Evolutionary conservation across 1,140 invertebrate species (phyloP).

Genomic region (Telenomus remus): DNA sequence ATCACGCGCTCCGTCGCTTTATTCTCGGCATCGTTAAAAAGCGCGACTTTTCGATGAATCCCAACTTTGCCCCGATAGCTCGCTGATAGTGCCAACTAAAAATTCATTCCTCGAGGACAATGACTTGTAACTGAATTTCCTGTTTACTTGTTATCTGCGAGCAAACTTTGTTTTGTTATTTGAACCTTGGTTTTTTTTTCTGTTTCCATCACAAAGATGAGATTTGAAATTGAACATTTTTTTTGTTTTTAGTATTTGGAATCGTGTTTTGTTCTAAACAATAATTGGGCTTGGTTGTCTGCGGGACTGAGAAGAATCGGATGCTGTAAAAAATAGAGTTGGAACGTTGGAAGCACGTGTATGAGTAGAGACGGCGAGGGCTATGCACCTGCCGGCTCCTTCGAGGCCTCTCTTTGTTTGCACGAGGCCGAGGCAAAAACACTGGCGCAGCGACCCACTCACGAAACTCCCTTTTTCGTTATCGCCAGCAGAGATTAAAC

Average conservation of each 20-base stretch:
- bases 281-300: too few relatives aligned
- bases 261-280: too few relatives aligned
- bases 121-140: not conserved
- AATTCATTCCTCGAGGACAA: not conserved
- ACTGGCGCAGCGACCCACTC: conserved; percentile 39
- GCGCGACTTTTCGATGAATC: conserved; percentile 21
- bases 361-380: conserved; percentile 29
- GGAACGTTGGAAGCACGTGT: conserved; percentile 25
- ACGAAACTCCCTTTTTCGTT: conserved; percentile 17
- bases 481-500: not conserved
- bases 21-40: conserved; percentile 27
- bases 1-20: conserved; percentile 18
- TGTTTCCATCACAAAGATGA: too few relatives aligned
- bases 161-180: too few relatives aligned
- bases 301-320: too few relatives aligned
- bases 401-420: conserved; percentile 56
- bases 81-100: not conserved
- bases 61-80: not conserved
- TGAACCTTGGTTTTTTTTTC: too few relatives aligned
- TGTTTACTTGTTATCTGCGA: not conserved
- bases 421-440: conserved; percentile 50
- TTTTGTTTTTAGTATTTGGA: too few relatives aligned
- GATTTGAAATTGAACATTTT: too few relatives aligned
- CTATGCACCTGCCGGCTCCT: conserved; percentile 54
- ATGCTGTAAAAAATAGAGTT: not conserved